Conservation (phyloP, 2,797 vertebrate genomes). For the Argya squamiceps region DNA sequence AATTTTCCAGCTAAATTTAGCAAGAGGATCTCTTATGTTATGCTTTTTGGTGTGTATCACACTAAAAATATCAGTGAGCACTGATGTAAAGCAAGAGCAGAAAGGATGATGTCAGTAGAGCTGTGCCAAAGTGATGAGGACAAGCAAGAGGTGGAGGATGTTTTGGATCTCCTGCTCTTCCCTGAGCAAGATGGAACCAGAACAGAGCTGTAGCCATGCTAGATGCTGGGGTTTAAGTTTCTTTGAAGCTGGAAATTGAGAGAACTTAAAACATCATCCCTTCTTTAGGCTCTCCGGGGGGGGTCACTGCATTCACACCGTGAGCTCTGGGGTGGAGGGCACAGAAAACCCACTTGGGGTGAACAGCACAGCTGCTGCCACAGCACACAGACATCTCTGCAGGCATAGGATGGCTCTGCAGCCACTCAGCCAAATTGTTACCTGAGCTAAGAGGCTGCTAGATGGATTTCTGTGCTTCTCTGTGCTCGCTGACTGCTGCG, state of each 20-base stretch:
- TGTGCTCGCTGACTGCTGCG: not conserved
- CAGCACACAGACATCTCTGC: not conserved
- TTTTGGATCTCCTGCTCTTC: not conserved
- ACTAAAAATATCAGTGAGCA: not conserved
- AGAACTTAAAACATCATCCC: not conserved
- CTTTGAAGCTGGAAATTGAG: not conserved
- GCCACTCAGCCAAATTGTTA: not conserved
- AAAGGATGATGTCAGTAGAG: not conserved
- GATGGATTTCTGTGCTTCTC: constrained; percentile 14
- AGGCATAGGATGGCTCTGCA: not conserved
- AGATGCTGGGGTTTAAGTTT: not conserved
- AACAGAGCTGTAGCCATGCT: not conserved
- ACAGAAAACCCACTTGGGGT: not conserved
- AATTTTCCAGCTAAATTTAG: constrained; percentile 42
- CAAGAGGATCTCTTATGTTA: not conserved
- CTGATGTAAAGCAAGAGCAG: not conserved
- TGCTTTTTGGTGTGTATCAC: constrained; percentile 25
- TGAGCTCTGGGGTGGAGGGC: not conserved
- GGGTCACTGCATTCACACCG: not conserved
- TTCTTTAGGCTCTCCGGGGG: not conserved
- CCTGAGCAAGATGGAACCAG: not conserved
- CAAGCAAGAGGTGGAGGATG: not conserved
- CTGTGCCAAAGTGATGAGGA: not conserved
- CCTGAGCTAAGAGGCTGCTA: not conserved
- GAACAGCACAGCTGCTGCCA: not conserved